Base-by-base conservation (phyloP, 2,888 invertebrate species). In the Ditylenchus weischeri region DNA sequence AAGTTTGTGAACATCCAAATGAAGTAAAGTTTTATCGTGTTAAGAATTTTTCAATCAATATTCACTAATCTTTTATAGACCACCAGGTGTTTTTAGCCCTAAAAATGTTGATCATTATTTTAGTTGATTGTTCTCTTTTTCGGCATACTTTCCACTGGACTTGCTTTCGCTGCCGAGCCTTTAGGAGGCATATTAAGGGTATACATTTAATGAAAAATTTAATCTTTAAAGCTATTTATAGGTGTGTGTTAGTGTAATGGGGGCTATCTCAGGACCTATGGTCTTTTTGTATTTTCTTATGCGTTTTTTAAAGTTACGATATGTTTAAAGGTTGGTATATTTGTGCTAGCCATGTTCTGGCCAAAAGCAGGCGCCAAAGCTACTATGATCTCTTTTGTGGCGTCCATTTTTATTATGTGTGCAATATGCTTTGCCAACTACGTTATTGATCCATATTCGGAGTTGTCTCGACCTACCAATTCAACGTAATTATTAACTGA, bases 211-310 rank as follows among this genome's bases (percentile, higher is more conserved):
- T 50, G 3, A 6, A 23, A 43, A 43, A 2, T 43, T 10, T 6
- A 43, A 43, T 43, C 8, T 43, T 6, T 18, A 54, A 54, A 15
- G 29, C 10, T 10, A 75, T 61, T 70, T 79, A 15, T 69, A 75
- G 58, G 76, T 78, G 21, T 79, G 78, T 63, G 73, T 79, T 54
- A 72, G 74, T 60, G 76, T 78, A 7, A 77, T 79, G 78, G 78
- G 78, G 11, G 78, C 78, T 13, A 50, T 68, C 68, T 78, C 54
- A 29, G 54, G 54, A 15, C 54, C 54, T 23, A 54, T 54, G 54
- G 54, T 54, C n/a, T 54, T 54, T 54, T 54, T 23, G 2, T 21
- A 7, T 54, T 21, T 54, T 23, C 1, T 11, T 65, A 75, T 29
- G 29, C 29, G 29, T 29, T 29, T 29, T 29, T 29, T 5, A 29